These are phyloP conservation scores for Labrus mixtus DNA, from an alignment of 2,113 vertebrate species.

Conservation along the genomic window DNA sequence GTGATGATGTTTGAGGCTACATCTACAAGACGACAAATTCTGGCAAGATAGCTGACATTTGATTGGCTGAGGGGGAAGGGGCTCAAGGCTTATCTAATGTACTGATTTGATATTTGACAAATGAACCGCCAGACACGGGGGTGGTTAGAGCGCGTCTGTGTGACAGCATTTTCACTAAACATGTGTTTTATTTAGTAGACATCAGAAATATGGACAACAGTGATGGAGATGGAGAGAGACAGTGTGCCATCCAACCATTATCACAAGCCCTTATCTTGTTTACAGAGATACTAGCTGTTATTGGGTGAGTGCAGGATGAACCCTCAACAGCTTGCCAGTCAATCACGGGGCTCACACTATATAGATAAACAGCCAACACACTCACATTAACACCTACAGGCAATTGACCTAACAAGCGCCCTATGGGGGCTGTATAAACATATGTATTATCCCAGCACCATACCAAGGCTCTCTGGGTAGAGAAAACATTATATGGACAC, in stretches of 20 bases:
- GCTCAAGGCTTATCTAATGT: not conserved
- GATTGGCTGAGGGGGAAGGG: not conserved
- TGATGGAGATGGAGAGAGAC: not conserved
- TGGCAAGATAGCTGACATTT: not conserved
- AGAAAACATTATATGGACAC: not conserved
- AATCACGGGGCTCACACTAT: too few relatives aligned
- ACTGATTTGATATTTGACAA: not conserved
- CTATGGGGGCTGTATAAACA: not conserved
- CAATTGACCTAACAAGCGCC: too few relatives aligned
- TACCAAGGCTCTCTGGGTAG: not conserved
- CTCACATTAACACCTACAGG: too few relatives aligned
- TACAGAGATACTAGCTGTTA: too few relatives aligned
- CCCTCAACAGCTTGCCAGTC: too few relatives aligned
- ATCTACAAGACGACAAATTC: too few relatives aligned
- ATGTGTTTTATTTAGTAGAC: not conserved
- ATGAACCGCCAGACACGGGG: not conserved
- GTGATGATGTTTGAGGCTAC: too few relatives aligned
- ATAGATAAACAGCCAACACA: too few relatives aligned
- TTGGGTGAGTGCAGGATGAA: too few relatives aligned
- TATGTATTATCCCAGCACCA: not conserved
- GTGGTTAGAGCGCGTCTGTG: not conserved
- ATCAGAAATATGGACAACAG: not conserved
- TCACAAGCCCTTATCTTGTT: too few relatives aligned
- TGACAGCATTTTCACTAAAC: not conserved
- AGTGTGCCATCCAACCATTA: accelerated